phyloP scores from a whole-genome alignment of 1,140 invertebrate genomes.

The Arctopsyche grandis region DNA sequence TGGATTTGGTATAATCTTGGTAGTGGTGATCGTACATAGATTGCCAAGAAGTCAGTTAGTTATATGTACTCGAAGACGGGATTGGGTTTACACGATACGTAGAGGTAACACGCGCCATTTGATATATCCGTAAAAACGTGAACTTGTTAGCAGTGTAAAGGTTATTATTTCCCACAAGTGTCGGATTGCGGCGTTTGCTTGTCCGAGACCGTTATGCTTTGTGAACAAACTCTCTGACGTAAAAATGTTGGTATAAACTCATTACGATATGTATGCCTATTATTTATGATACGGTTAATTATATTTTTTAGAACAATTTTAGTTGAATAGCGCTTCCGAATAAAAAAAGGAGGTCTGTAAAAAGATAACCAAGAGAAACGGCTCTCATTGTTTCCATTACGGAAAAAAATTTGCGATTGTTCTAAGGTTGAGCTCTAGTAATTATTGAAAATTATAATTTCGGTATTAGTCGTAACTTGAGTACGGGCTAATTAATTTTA shows the following conservation, averaged over 20 bases:
- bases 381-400: no score
- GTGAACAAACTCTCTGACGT: conserved; percentile 12
- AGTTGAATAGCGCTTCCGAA: background rate
- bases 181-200: conserved; percentile 31
- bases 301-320: background rate
- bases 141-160: background rate
- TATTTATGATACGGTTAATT: background rate
- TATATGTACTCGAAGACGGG: background rate
- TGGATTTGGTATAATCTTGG: no score
- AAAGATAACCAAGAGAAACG: background rate
- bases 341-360: background rate
- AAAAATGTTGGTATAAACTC: conserved; percentile 4
- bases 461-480: no score
- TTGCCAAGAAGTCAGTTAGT: background rate
- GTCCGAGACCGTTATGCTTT: conserved; percentile 40
- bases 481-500: no score
- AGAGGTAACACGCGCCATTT: background rate
- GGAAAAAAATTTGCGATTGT: no score
- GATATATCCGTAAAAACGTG: background rate
- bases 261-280: conserved; percentile 1
- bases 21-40: conserved; percentile 27
- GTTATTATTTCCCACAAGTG: conserved; percentile 29
- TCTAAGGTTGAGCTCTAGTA: no score
- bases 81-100: background rate
- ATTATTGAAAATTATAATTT: no score